A percentile compares a stretch with the other conserved stretches of the same genome.
Evolutionary conservation across 2,888 invertebrate genomes (phyloP).

Genomic region (Callyntrura guangdongensis): DNA sequence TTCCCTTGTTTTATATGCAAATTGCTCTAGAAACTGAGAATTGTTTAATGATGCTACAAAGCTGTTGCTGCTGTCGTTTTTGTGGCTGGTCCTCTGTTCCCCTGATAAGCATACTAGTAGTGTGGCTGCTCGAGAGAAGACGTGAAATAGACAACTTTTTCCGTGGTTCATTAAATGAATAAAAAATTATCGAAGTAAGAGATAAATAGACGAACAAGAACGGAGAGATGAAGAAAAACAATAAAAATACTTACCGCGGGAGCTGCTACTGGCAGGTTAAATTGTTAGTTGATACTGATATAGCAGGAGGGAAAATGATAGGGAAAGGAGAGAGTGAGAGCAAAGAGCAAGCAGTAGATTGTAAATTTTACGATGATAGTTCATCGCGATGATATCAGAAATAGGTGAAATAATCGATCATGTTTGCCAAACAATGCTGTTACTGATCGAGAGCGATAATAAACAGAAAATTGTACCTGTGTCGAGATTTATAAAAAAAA

Average conservation of each 20-base stretch:
- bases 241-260: slow-evolving; percentile 72
- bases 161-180: slow-evolving; percentile 77
- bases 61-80: slow-evolving; percentile 58
- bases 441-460: slow-evolving; percentile 51
- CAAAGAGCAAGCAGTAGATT: slow-evolving; percentile 3
- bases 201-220: slow-evolving; percentile 60
- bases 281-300: slow-evolving; percentile 56
- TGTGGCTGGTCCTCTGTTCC: slow-evolving; percentile 52
- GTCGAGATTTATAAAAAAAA: slow-evolving; percentile 32
- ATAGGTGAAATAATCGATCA: slow-evolving; percentile 58
- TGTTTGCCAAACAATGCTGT: slow-evolving; percentile 49
- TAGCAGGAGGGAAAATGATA: not conserved
- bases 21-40: slow-evolving; percentile 80
- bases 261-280: slow-evolving; percentile 75
- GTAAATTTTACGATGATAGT: slow-evolving; percentile 36
- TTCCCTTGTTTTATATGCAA: slow-evolving; percentile 80
- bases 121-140: not conserved
- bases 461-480: slow-evolving; percentile 43
- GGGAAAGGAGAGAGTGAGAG: not conserved
- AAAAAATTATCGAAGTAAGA: slow-evolving; percentile 66
- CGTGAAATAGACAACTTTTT: slow-evolving; percentile 58
- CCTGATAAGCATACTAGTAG: not conserved
- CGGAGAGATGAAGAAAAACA: slow-evolving; percentile 32
- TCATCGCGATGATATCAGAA: slow-evolving; percentile 40
- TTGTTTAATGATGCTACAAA: slow-evolving; percentile 80